These are phyloP conservation scores for Sarcophaga variegata DNA, from an alignment of 2,888 invertebrate species.

Conservation along the genomic window DNA sequence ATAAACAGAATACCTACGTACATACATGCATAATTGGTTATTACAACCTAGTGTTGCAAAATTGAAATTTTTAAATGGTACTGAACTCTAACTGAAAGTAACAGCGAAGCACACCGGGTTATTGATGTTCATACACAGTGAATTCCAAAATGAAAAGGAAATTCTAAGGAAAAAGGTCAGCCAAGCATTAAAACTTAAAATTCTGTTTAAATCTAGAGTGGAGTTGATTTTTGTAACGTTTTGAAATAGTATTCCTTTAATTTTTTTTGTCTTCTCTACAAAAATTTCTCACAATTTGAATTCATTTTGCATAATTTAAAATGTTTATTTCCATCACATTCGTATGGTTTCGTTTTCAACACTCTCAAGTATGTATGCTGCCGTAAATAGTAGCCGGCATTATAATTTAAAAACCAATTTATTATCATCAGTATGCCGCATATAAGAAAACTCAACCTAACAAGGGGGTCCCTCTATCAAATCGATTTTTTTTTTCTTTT, in stretches of 20 bases:
- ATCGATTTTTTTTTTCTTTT: background rate
- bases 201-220: background rate
- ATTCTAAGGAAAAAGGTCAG: background rate
- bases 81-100: no score
- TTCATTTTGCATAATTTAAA: conserved; percentile 43
- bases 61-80: no score
- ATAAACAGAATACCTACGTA: no score
- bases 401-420: conserved; percentile 49
- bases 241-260: no score
- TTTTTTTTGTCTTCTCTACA: no score
- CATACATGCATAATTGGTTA: no score
- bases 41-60: no score
- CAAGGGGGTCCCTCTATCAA: conserved; percentile 11
- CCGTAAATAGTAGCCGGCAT: background rate
- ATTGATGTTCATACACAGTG: background rate
- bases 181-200: background rate
- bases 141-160: background rate
- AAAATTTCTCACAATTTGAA: conserved; percentile 13
- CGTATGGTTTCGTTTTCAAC: conserved; percentile 1
- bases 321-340: conserved; percentile 13
- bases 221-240: no score
- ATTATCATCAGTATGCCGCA: conserved; percentile 19
- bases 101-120: no score
- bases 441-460: background rate
- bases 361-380: background rate